Conservation (phyloP, 2,888 invertebrate genomes). For the Lutraria lutraria region DNA sequence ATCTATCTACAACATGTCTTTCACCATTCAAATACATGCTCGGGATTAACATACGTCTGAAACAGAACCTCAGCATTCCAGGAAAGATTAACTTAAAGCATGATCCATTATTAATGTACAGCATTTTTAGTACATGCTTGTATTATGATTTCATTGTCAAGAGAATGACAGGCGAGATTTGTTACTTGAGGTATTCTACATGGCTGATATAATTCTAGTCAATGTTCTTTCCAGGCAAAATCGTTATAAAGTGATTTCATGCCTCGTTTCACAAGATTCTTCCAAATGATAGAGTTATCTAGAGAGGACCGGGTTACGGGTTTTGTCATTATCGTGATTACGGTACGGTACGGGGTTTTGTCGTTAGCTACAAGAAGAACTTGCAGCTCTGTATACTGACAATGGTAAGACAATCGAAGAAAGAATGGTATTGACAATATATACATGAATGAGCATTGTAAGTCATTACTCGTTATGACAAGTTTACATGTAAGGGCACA, state of each 20-base stretch:
- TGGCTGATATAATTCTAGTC: background rate
- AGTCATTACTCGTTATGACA: no score
- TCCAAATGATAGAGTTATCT: conserved; percentile 27
- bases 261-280: conserved; percentile 40
- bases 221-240: conserved; percentile 34
- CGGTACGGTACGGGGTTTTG: background rate
- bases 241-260: conserved; percentile 50
- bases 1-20: background rate
- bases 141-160: background rate
- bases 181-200: background rate
- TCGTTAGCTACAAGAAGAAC: background rate
- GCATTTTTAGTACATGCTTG: no score
- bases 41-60: background rate
- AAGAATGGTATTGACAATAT: no score
- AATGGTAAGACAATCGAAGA: background rate
- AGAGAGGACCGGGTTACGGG: conserved; percentile 1
- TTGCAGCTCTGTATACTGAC: background rate
- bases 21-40: background rate
- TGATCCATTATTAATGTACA: background rate
- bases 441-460: no score
- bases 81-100: background rate
- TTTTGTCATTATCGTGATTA: conserved; percentile 6
- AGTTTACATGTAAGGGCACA: no score
- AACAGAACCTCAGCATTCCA: background rate
- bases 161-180: conserved; percentile 29